Percentiles rank a stretch among this genome's conserved stretches.
Evolutionary conservation across 23 tunicate species (phyloP).

Genomic region (Halocynthia roretzi): DNA sequence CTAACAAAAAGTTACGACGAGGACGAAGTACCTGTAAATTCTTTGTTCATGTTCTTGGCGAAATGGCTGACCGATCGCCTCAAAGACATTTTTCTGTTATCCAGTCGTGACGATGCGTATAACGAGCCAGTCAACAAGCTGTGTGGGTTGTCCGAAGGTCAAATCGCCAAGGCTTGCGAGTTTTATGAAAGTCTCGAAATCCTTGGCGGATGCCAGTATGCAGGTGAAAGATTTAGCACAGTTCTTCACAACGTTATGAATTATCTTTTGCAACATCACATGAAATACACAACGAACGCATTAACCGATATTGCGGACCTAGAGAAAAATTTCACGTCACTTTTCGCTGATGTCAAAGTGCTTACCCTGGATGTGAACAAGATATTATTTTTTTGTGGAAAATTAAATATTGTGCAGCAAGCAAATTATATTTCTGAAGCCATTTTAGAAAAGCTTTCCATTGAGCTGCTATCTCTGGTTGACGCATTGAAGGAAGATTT

Average conservation of each 20-base stretch:
- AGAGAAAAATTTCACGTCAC: not conserved
- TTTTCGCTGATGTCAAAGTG: not conserved
- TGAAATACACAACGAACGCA: conserved; percentile 2
- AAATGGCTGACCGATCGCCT: conserved; percentile 1
- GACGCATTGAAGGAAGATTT: conserved; percentile 25
- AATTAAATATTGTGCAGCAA: conserved; percentile 6
- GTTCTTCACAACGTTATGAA: not conserved
- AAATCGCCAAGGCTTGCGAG: not conserved
- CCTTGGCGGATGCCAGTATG: conserved; percentile 1
- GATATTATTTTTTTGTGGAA: conserved; percentile 7
- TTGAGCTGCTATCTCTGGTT: conserved; percentile 43
- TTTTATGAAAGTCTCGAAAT: conserved; percentile 4
- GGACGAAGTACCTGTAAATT: not conserved
- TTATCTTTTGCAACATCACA: conserved; percentile 6
- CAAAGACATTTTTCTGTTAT: not conserved
- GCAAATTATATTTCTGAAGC: conserved; percentile 33
- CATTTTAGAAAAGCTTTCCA: conserved; percentile 53
- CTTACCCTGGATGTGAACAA: not conserved
- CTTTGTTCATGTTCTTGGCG: not conserved
- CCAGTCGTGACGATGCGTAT: not conserved
- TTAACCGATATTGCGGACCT: not conserved
- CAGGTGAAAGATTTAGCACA: not conserved
- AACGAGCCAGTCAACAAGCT: not conserved
- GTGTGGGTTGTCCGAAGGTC: not conserved
- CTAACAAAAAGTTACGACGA: not conserved